phyloP scores from a whole-genome alignment of 2,113 vertebrate species.

The Eolophus roseicapilla region DNA sequence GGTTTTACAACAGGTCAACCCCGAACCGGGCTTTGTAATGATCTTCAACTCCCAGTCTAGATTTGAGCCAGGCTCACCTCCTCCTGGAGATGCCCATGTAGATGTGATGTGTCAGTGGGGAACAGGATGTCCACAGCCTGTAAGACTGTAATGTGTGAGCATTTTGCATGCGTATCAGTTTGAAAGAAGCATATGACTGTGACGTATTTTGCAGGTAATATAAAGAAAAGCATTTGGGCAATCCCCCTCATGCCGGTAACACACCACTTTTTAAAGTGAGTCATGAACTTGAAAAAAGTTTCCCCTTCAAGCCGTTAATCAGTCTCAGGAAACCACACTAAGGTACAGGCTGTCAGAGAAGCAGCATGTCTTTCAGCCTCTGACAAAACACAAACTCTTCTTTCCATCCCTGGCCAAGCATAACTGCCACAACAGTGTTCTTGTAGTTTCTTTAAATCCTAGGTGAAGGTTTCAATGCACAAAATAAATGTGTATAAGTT shows the following conservation, averaged over 20 bases:
- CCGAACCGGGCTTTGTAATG: not conserved
- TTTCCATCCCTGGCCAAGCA: slow-evolving; percentile 16
- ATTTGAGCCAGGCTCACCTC: not conserved
- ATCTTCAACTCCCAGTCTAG: not conserved
- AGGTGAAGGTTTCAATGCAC: not conserved
- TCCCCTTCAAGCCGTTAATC: slow-evolving; percentile 23
- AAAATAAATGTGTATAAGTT: slow-evolving; percentile 1
- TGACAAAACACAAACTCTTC: slow-evolving; percentile 30
- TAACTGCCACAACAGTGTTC: not conserved
- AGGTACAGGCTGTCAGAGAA: slow-evolving; percentile 43
- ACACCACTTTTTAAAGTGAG: not conserved
- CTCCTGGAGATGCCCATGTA: not conserved
- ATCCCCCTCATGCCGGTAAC: not conserved
- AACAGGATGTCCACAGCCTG: not conserved
- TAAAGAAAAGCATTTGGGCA: not conserved
- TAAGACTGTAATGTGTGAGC: not conserved
- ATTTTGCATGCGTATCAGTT: not conserved
- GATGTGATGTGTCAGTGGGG: not conserved
- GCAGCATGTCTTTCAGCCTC: not conserved
- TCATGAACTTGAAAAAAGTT: slow-evolving; percentile 21
- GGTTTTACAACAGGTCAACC: not conserved
- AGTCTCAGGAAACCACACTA: slow-evolving; percentile 55
- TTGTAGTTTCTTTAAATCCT: slow-evolving; percentile 7
- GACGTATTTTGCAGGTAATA: not conserved
- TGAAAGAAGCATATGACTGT: not conserved